Evolutionary conservation across 1,140 invertebrate species (phyloP).

Genomic region (Drosophila sproati): DNA sequence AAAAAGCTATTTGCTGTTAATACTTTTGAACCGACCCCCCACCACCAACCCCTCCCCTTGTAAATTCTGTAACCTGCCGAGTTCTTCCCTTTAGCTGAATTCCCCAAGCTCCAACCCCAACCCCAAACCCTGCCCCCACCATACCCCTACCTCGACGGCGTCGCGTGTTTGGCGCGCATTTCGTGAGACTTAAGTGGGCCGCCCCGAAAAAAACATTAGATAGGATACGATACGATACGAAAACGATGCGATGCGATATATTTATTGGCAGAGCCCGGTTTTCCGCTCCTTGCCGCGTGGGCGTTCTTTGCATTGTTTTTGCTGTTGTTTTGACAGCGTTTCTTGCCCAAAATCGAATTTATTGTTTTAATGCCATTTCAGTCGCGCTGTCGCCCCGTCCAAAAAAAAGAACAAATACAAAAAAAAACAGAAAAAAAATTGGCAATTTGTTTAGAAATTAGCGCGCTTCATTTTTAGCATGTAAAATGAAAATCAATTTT

Average conservation of each 20-base stretch:
- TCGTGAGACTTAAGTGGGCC: slow-evolving; percentile 75
- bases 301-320: slow-evolving; percentile 44
- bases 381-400: slow-evolving; percentile 53
- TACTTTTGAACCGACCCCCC: slow-evolving; percentile 27
- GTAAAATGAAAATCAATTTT: slow-evolving; percentile 79
- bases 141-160: slow-evolving; percentile 23
- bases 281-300: slow-evolving; percentile 19
- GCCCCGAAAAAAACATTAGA: slow-evolving; percentile 50
- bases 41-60: slow-evolving; percentile 17
- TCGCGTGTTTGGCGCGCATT: slow-evolving; percentile 75
- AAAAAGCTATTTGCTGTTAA: slow-evolving; percentile 30
- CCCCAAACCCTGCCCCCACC: not conserved
- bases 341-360: slow-evolving; percentile 76
- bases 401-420: slow-evolving; percentile 1
- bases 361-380: slow-evolving; percentile 82
- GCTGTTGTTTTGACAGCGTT: slow-evolving; percentile 35
- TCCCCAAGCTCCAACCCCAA: not conserved
- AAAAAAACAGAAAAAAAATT: slow-evolving; percentile 51
- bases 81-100: slow-evolving; percentile 16
- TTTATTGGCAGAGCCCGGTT: slow-evolving; percentile 69
- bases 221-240: slow-evolving; percentile 43
- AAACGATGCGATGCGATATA: slow-evolving; percentile 49
- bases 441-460: slow-evolving; percentile 82
- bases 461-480: slow-evolving; percentile 68
- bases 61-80: slow-evolving; percentile 33